Percentiles rank a stretch among this genome's conserved stretches.
phyloP scores from a whole-genome alignment of 2,888 invertebrate genomes.

The Tromatobia lineatoria region DNA sequence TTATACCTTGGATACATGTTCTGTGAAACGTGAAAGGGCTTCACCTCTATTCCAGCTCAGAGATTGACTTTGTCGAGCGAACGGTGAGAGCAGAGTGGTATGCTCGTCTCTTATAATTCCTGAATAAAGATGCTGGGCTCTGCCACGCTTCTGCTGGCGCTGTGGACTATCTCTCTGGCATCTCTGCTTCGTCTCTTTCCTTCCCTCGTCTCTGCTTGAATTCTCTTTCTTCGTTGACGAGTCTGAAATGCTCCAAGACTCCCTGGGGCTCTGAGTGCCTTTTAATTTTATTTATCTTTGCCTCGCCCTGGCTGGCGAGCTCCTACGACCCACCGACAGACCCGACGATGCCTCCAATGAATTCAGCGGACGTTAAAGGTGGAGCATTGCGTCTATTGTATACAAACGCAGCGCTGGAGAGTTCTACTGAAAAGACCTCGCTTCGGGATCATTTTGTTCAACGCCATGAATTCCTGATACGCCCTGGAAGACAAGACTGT shows the following conservation, averaged over 20 bases:
- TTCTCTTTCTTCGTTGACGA: conserved; percentile 39
- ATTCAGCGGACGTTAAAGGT: conserved; percentile 28
- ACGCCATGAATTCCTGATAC: conserved; percentile 37
- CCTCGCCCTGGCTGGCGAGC: conserved; percentile 38
- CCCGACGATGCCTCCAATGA: conserved; percentile 28
- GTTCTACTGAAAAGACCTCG: background rate
- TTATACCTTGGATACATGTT: background rate
- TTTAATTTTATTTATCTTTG: conserved; percentile 74
- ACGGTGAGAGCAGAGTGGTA: conserved; percentile 17
- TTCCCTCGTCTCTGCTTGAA: conserved; percentile 6
- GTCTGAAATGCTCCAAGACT: conserved; percentile 66
- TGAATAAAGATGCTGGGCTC: conserved; percentile 45
- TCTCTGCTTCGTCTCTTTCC: conserved; percentile 9
- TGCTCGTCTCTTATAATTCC: conserved; percentile 44
- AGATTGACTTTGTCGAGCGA: conserved; percentile 23
- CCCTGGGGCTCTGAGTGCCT: conserved; percentile 69
- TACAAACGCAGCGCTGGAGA: background rate
- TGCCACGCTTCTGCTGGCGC: conserved; percentile 15
- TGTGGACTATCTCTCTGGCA: conserved; percentile 30
- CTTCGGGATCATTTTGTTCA: conserved; percentile 21
- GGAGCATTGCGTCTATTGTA: conserved; percentile 2
- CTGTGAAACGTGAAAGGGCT: background rate
- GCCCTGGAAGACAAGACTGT: conserved; percentile 6
- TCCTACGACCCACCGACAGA: conserved; percentile 25
- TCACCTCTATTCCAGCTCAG: background rate